Conservation (phyloP, 2,888 invertebrate genomes). For the Epsilonema sp. region DNA sequence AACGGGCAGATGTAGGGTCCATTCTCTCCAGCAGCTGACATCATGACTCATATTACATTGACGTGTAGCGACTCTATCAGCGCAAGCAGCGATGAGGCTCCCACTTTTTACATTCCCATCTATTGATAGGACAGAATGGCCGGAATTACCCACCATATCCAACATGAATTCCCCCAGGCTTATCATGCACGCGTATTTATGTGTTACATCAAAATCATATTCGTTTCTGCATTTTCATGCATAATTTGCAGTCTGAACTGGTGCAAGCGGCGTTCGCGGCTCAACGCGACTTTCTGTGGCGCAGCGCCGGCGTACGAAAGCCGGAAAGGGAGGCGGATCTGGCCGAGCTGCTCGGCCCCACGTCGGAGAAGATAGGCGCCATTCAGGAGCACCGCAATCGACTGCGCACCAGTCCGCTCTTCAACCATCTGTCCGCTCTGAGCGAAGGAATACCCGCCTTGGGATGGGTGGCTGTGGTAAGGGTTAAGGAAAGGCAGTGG, state of each 20-base stretch:
- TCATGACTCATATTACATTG: too few species aligned
- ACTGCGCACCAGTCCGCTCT: slow-evolving; percentile 58
- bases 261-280: slow-evolving; percentile 40
- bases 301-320: slow-evolving; percentile 55
- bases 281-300: slow-evolving; percentile 57
- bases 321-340: slow-evolving; percentile 42
- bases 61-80: too few species aligned
- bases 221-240: slow-evolving; percentile 6
- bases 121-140: too few species aligned
- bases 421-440: slow-evolving; percentile 87
- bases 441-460: slow-evolving; percentile 87
- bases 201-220: too few species aligned
- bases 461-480: slow-evolving; percentile 78
- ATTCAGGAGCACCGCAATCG: slow-evolving; percentile 69
- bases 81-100: too few species aligned
- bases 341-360: slow-evolving; percentile 48
- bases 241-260: slow-evolving; percentile 28
- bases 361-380: slow-evolving; percentile 51
- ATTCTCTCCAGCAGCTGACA: too few species aligned
- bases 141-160: too few species aligned
- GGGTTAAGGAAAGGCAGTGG: too few species aligned
- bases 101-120: too few species aligned
- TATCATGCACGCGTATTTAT: too few species aligned
- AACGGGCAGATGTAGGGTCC: too few species aligned
- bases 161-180: too few species aligned